These are phyloP conservation scores for Monodelphis domestica DNA, from an alignment of 2,797 vertebrate genomes.

Conservation along the genomic window DNA sequence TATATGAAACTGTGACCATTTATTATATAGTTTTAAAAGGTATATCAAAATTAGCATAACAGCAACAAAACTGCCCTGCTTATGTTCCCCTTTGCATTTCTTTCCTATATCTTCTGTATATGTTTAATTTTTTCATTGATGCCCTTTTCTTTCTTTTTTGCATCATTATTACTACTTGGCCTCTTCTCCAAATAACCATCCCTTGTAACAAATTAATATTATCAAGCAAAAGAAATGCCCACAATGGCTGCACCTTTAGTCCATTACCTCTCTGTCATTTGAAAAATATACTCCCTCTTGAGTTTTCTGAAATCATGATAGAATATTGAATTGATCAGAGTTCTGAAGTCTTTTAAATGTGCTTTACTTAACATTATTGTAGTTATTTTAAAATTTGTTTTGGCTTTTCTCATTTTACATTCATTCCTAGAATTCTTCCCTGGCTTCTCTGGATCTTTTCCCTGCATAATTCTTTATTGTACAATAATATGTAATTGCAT, in stretches of 20 bases:
- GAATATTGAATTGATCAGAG: background rate
- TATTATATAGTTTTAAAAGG: background rate
- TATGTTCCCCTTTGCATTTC: background rate
- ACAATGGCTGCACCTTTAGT: background rate
- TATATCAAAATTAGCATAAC: background rate
- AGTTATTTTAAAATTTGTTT: background rate
- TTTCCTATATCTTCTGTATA: background rate
- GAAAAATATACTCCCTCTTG: background rate
- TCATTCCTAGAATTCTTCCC: background rate
- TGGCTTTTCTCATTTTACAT: background rate
- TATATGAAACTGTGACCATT: background rate
- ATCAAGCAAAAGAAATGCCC: background rate
- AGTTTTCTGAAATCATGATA: background rate
- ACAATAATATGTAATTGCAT: background rate
- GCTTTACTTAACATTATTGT: background rate
- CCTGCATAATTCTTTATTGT: background rate
- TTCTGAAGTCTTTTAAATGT: background rate
- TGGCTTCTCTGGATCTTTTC: background rate
- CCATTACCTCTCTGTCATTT: background rate
- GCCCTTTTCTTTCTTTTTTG: background rate
- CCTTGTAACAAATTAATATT: background rate
- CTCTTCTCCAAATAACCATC: background rate
- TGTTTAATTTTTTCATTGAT: background rate
- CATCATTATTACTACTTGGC: background rate
- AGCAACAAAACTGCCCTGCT: background rate